Conservation (phyloP, 2,113 vertebrate species). For the Chaetura pelagica region DNA sequence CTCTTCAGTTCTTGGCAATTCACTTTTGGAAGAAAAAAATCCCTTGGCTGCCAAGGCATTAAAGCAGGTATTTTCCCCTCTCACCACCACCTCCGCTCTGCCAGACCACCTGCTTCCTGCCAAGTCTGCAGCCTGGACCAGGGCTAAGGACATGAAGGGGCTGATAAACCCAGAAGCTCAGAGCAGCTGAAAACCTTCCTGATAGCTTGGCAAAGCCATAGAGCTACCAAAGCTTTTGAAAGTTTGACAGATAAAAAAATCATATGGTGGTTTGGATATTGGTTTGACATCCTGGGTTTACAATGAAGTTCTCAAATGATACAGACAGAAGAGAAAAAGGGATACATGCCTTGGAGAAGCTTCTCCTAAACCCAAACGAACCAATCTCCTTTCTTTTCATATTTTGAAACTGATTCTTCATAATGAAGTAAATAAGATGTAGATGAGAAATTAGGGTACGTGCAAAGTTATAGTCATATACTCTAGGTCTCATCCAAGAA, state of each 20-base stretch:
- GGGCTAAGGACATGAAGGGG: neutral
- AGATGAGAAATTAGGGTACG: neutral
- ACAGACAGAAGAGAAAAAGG: neutral
- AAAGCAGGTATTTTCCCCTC: neutral
- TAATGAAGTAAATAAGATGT: neutral
- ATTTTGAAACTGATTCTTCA: neutral
- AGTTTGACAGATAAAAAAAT: neutral
- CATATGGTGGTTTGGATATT: neutral
- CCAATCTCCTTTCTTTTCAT: neutral
- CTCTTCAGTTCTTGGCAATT: neutral
- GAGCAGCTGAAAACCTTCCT: neutral
- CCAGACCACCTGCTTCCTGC: neutral
- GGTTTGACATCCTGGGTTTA: neutral
- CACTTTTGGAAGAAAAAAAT: neutral
- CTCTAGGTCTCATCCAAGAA: neutral
- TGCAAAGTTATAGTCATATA: neutral
- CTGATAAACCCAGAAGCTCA: neutral
- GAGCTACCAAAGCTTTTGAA: neutral
- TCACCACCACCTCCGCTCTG: neutral
- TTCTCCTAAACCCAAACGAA: neutral
- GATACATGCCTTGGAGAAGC: fast-evolving
- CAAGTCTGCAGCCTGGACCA: neutral
- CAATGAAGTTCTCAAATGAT: neutral
- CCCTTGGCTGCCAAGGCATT: neutral
- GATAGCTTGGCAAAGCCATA: neutral